Percentiles rank a stretch among this genome's conserved stretches.
phyloP scores from a whole-genome alignment of 2,113 vertebrate genomes.

The Geococcyx californianus region DNA sequence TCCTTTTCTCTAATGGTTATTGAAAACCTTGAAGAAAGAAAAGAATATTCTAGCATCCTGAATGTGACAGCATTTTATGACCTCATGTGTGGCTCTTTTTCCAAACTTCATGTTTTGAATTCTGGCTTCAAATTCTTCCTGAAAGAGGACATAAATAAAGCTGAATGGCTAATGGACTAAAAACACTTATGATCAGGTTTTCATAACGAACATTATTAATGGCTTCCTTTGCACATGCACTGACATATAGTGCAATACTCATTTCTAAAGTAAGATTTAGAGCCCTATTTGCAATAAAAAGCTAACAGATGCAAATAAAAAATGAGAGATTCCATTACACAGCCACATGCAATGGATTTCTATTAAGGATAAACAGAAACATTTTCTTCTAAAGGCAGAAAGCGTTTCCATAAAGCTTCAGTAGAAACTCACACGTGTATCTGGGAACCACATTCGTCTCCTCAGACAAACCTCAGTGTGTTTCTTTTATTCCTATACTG shows the following conservation, averaged over 20 bases:
- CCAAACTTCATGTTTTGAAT: constrained; percentile 73
- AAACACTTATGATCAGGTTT: constrained; percentile 81
- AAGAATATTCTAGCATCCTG: constrained; percentile 58
- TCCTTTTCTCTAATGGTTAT: constrained; percentile 16
- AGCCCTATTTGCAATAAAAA: constrained; percentile 79
- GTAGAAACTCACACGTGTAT: background rate
- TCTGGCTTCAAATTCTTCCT: constrained; percentile 71
- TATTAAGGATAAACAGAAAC: constrained; percentile 27
- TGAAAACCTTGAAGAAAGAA: constrained; percentile 41
- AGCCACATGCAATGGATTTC: constrained; percentile 18
- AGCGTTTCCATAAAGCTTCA: background rate
- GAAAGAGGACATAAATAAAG: constrained; percentile 79
- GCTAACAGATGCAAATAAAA: constrained; percentile 74
- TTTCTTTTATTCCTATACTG: background rate
- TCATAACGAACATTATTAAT: constrained; percentile 80
- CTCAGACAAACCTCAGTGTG: background rate
- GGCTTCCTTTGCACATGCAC: constrained; percentile 57
- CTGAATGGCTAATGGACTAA: constrained; percentile 78
- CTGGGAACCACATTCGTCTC: background rate
- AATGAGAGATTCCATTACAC: constrained; percentile 47
- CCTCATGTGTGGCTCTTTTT: constrained; percentile 58
- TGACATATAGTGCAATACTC: constrained; percentile 64
- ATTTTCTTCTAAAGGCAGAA: background rate
- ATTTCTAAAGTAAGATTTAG: constrained; percentile 81
- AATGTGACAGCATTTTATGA: constrained; percentile 70